phyloP scores from a whole-genome alignment of 2,888 invertebrate genomes.

The Oegoconia quadripuncta region DNA sequence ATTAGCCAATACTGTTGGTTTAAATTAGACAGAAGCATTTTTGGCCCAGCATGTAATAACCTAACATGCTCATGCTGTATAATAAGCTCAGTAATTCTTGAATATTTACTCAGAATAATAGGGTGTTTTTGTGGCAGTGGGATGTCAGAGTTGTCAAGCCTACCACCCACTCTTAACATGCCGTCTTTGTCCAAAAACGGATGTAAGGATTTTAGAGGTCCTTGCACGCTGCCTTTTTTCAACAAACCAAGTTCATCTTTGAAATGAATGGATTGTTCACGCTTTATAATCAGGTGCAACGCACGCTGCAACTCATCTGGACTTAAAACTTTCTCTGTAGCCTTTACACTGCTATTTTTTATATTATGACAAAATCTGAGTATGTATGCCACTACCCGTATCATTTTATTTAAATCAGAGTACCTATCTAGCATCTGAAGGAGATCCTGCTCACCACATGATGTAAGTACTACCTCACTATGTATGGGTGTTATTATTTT shows the following conservation, averaged over 20 bases:
- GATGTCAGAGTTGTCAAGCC: conserved; percentile 16
- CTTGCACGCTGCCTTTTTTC: conserved; percentile 3
- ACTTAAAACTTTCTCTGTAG: too few relatives aligned
- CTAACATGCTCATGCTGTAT: conserved; percentile 16
- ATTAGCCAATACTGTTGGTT: conserved; percentile 12
- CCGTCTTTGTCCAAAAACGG: conserved; percentile 19
- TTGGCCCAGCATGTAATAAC: conserved; percentile 16
- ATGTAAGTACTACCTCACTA: not conserved
- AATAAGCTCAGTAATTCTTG: conserved; percentile 15
- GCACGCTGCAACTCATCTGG: too few relatives aligned
- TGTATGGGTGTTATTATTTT: not conserved
- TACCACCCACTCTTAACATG: conserved; percentile 19
- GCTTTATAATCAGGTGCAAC: conserved; percentile 9
- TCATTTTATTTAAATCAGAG: conserved; percentile 20
- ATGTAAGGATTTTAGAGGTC: conserved; percentile 11
- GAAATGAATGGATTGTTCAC: conserved; percentile 18
- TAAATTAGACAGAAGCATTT: conserved; percentile 6
- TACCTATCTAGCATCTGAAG: conserved; percentile 8
- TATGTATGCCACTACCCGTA: conserved; percentile 14
- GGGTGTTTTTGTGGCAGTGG: conserved; percentile 15
- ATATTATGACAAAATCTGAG: conserved; percentile 15
- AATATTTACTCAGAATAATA: conserved; percentile 16
- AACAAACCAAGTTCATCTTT: conserved; percentile 11
- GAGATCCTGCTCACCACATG: not conserved
- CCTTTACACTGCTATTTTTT: conserved; percentile 10